Evolutionary conservation across 2,797 vertebrate species (phyloP), one percentile per base, ranked within the genome.

Genomic region (Adrianichthys oophorus): DNA sequence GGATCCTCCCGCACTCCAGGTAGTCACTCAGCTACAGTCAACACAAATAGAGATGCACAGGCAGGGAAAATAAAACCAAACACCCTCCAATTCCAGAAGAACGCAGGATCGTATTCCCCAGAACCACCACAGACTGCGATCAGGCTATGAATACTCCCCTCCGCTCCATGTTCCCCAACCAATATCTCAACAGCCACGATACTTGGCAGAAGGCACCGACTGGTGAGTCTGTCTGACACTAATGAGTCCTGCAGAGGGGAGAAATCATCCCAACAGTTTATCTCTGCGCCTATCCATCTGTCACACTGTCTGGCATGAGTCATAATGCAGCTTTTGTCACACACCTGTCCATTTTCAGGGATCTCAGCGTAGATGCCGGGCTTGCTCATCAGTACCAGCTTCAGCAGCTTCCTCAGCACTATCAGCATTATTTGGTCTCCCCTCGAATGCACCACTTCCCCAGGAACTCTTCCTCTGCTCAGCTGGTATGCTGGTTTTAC

Each of bases 341-440:
- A 53, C 62, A 55, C 60, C 56, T 68, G 44, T 78, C 64, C 49
- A n/a, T 42, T 72, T 51, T 41, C 89, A 99, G 97, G 97, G 97
- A 99, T 84, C 94, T 99, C 87, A 99, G 97, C 1, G 94, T 98
- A 0, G 97, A 98, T 0, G 92, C 95, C 0, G 92, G 93, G 56
- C 89, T 97, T 85, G 91, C 95, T 48, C 95, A 94, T 55, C 97
- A 98, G 92, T 98, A 96, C 89, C 97, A 98, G 84, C 93, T 98
- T 72, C 94, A 95, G 69, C 93, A 96, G 0, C 92, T 97, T 73
- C 95, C 96, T 0, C 96, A 98, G 87, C 96, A 95, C 87, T 98
- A 97, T 93, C 97, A 98, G 88, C 96, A 98, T 90, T 98, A 98
- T 87, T 82, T 99, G 84, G 91, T 95, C 4, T 95, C 95, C n/a